Evolutionary conservation across 1,140 invertebrate genomes (phyloP), one percentile per base, ranked within the genome.

Genomic region (Eupristina koningsbergeri): DNA sequence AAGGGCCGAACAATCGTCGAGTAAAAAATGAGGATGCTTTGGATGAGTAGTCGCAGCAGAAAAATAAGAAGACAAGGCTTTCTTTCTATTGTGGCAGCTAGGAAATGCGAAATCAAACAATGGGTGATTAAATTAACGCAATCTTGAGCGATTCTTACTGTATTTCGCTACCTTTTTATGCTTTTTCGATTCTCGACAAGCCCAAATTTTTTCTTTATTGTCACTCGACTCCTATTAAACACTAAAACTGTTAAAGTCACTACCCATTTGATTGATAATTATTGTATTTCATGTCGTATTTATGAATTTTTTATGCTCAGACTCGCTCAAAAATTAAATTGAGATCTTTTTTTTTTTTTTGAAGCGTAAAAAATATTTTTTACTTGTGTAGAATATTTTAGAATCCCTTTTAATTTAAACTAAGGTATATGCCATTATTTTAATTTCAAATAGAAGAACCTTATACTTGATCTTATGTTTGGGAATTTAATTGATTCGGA

Each of bases 41-140:
- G 45, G 22, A 84, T 74, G 67, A 15, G 29, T 22, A 36, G 73
- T 29, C 29, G 19, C 22, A 7, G 76, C 2, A n/a, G 26, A 1
- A 71, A n/a, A 71, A 71, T 36, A 19, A 36, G 13, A 67, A 71
- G 19, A 71, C 22, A 71, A 31, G 36, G 39, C 39, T 71, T 71
- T 39, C 34, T 36, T 39, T 19, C 6, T 41, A 41, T 78, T 13
- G 29, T 17, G 36, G 50, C n/a, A 2, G 29, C 22, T 50, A 77
- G 64, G 75, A 81, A 84, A 81, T 39, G 58, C 47, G 64, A 63
- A 76, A 77, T 58, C 39, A 47, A 81, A 84, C 78, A 80, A 84
- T 84, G 69, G 77, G 50, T 31, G 83, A 80, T 84, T 84, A 80
- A 84, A 84, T 84, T 80, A 84, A 78, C 50, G 29, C 75, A 83